Conservation (phyloP, 2,113 vertebrate genomes). For the Brachyistius frenatus region DNA sequence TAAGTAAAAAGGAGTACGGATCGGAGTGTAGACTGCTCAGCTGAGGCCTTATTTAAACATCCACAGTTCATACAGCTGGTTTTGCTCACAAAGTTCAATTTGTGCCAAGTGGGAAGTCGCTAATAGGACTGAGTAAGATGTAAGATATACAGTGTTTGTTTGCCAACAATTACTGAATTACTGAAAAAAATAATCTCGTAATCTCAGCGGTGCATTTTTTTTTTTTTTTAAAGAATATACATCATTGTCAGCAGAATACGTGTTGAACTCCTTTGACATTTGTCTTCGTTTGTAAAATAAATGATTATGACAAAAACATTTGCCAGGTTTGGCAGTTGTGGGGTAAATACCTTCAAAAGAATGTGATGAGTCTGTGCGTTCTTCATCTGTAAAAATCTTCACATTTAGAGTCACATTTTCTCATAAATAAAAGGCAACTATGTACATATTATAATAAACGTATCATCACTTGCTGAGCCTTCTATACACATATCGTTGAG, state of each 20-base stretch:
- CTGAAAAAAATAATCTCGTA: not conserved
- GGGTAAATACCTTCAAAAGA: not conserved
- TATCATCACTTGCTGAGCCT: not conserved
- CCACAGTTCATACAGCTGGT: constrained; percentile 4
- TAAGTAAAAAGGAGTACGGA: constrained; percentile 22
- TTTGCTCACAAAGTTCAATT: not conserved
- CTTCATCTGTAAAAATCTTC: not conserved
- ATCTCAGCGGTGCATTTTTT: not conserved
- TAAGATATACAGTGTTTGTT: not conserved
- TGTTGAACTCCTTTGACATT: too few relatives aligned
- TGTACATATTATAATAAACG: not conserved
- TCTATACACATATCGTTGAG: not conserved
- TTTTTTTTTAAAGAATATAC: too few relatives aligned
- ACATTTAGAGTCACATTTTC: not conserved
- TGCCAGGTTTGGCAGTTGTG: not conserved
- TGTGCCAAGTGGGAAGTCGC: not conserved
- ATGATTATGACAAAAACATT: too few relatives aligned
- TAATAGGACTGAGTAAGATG: not conserved
- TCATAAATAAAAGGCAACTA: too few relatives aligned
- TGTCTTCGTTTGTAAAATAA: too few relatives aligned
- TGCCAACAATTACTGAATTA: not conserved
- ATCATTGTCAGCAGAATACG: not conserved
- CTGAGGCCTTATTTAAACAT: not conserved
- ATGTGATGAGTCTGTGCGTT: not conserved
- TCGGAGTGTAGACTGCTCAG: not conserved